Evolutionary conservation across 2,797 vertebrate species (phyloP), one percentile per base, ranked within the genome.

Genomic region (Myripristis murdjan): DNA sequence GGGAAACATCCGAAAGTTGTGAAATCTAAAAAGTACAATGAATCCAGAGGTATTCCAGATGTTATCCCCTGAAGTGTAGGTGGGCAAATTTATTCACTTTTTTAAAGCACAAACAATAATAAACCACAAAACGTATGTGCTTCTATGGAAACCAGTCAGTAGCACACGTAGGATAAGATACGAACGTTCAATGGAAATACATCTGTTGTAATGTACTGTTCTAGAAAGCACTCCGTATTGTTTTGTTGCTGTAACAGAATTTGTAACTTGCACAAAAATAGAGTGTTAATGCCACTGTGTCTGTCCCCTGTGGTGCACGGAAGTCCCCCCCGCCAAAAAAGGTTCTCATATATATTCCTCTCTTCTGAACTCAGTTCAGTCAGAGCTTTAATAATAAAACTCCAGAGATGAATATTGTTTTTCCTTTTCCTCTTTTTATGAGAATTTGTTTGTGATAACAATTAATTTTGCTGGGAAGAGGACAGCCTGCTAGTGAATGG

Each of bases 21-120:
- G 41, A 78, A 58, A 75, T 65, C 18, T 81, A 65, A 83, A 71
- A 85, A 69, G 56, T 67, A 66, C 2, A 53, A 83, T 80, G 80
- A 81, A 90, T 79, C 39, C 71, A 77, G 81, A 89, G 82, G 85
- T 84, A 88, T 72, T 83, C n/a, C 14, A 54, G 47, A 63, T 70
- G 47, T 64, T 63, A 48, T 75, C 44, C 72, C 51, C 33, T 59
- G 18, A 14, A 70, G 28, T 61, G 49, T 23, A 67, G 44, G 41
- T 20, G 64, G 69, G 51, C 26, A 70, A 62, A 76, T 73, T 8
- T 41, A 44, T 73, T 76, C 10, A 63, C 63, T 69, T 70, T 64
- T 59, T 74, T 65, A 18, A 51, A 62, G 37, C 48, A 79, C 63
- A 78, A 74, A 76, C 41, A 59, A 69, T 63, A 61, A 79, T 63